Evolutionary conservation across 2,888 invertebrate species (phyloP).

Genomic region (Drosophila aldrichi): DNA sequence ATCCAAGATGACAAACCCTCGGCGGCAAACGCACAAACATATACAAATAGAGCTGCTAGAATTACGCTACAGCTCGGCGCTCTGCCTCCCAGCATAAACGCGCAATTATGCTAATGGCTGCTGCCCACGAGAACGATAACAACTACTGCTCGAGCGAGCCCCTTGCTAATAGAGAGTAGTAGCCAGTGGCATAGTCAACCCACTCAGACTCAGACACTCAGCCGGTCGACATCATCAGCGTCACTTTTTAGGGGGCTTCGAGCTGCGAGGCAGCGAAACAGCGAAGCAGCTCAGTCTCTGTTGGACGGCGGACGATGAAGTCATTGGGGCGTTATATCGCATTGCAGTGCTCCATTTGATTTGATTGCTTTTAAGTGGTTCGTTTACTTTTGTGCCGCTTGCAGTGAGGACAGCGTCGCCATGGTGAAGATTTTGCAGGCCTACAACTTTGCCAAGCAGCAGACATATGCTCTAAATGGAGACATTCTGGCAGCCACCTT

Average conservation of each 20-base stretch:
- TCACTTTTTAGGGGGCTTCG: slow-evolving; percentile 33
- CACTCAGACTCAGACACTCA: slow-evolving; percentile 43
- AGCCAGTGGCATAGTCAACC: slow-evolving; percentile 23
- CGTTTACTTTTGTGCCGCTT: slow-evolving; percentile 17
- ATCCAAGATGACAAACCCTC: slow-evolving; percentile 33
- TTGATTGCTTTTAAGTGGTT: slow-evolving; percentile 21
- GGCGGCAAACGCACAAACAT: neutral
- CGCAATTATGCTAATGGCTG: slow-evolving; percentile 70
- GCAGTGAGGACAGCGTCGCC: slow-evolving; percentile 39
- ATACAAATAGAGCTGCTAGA: slow-evolving; percentile 11
- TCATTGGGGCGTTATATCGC: slow-evolving; percentile 68
- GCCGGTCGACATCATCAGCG: slow-evolving; percentile 35
- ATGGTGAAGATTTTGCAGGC: slow-evolving; percentile 85
- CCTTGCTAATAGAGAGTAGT: slow-evolving; percentile 9
- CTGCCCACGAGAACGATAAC: slow-evolving; percentile 39
- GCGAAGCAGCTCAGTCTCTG: slow-evolving; percentile 35
- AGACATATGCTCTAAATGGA: slow-evolving; percentile 83
- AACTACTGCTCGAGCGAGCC: slow-evolving; percentile 48
- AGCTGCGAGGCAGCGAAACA: slow-evolving; percentile 16
- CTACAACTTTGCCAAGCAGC: slow-evolving; percentile 84
- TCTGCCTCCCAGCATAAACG: slow-evolving; percentile 32
- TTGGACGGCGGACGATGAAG: slow-evolving; percentile 63
- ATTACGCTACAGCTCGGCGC: slow-evolving; percentile 27
- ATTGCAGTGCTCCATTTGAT: slow-evolving; percentile 27
- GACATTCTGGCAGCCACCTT: slow-evolving; percentile 83